These are phyloP conservation scores for Ciconia nigra DNA, from an alignment of 2,797 vertebrate species.

Conservation along the genomic window DNA sequence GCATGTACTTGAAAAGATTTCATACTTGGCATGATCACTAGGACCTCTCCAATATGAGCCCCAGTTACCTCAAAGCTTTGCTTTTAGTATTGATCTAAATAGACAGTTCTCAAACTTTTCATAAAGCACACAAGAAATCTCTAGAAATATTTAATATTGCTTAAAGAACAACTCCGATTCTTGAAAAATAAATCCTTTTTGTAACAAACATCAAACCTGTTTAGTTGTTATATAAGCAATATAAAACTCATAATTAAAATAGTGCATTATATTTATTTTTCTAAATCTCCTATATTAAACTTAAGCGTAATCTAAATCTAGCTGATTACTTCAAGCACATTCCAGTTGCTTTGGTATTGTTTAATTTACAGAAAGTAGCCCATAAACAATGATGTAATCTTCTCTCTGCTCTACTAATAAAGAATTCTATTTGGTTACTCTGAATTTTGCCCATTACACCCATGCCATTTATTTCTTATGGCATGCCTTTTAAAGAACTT, in stretches of 20 bases:
- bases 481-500: not conserved
- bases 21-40: not conserved
- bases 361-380: not conserved
- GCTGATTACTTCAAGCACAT: not conserved
- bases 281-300: not conserved
- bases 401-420: not conserved
- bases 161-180: not conserved
- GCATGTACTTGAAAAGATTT: not conserved
- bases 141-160: not conserved
- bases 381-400: not conserved
- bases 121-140: not conserved
- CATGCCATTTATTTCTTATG: not conserved
- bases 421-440: not conserved
- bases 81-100: not conserved
- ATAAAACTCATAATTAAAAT: not conserved
- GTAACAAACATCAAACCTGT: not conserved
- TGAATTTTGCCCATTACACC: not conserved
- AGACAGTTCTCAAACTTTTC: not conserved
- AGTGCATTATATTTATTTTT: not conserved
- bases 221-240: not conserved
- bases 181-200: not conserved
- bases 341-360: not conserved
- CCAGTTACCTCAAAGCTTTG: not conserved
- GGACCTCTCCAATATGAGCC: not conserved
- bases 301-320: not conserved